Evolutionary conservation across 2,113 vertebrate genomes (phyloP), one percentile per base, ranked within the genome.

Genomic region (Amia ocellicauda): DNA sequence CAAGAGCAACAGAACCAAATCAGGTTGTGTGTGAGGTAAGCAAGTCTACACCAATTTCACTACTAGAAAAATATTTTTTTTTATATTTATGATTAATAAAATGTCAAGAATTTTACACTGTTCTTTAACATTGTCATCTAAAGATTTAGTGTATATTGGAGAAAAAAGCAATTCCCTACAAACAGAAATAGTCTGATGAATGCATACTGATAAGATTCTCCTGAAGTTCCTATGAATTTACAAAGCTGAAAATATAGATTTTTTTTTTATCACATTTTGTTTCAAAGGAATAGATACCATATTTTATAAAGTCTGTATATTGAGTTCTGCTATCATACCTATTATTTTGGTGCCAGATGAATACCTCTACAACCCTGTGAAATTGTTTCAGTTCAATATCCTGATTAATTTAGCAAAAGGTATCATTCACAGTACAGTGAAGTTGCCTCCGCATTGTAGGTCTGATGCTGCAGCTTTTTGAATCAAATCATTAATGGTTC

Each of bases 151-250:
- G 53, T 13, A 8, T 27, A 56, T 19, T 3, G 26, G 26, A 29
- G 41, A 57, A 53, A 49, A 60, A 49, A 70, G 24, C 24, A 36
- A 71, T 62, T 58, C 57, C 13, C 20, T 47, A 31, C 31, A 54
- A 14, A 31, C 27, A n/a, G 41, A 55, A 69, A 69, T 36, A 11
- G 52, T 20, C 54, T 77, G 66, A 74, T 75, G 60, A 62, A 73
- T 70, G 56, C 27, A 22, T 22, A 11, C n/a, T 31, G 64, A 68
- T 66, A 47, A 72, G 45, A 24, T 40, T 60, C 58, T 50, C 24
- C 24, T 3, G 3, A 50, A 58, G 42, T 58, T 68, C 51, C 55
- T 47, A 17, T 24, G 31, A 9, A 31, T 16, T 42, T 24, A 28
- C 23, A 56, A 29, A 26, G 43, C n/a, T 55, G 24, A 7, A 57